Base-by-base conservation (phyloP, 2,888 invertebrate genomes). In the Erynnis tages region DNA sequence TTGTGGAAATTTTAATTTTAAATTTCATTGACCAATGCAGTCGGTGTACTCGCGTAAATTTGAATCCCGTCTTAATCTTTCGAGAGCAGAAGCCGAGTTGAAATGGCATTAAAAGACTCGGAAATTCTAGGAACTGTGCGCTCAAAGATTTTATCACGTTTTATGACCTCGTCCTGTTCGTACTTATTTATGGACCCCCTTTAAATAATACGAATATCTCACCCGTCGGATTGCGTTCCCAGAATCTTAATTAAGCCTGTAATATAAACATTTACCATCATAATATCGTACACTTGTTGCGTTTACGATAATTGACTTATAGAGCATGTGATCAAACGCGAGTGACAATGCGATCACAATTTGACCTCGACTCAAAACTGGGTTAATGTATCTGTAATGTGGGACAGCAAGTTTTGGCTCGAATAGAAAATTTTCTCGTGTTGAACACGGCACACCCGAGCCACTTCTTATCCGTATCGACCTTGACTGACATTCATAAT, bases 371-470 rank as follows among this genome's bases (percentile, higher is more conserved):
- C 73, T 71, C 67, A 52, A 73, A 86, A 83, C 74, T 85, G 70
- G 83, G 84, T 82, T 85, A 86, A 87, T 82, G 81, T 75, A 69
- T 74, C 67, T 69, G 64, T 71, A 67, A 85, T 82, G 78, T 80
- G 68, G 81, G 72, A 69, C 80, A 75, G 69, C 63, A 66, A 73
- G 71, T 71, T 79, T 82, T 75, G 73, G 67, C 63, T 70, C 67
- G 64, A 66, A 71, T 70, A 69, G 69, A 73, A 62, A 63, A 69
- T 68, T 66, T 67, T 63, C 63, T 65, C 69, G 62, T 63, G 71
- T 27, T 19, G 7, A 47, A 37, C 32, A 50, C 35, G 29, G 25
- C 29, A 54, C 21, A 54, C 48, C 62, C 62, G 60, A 48, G 63
- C 3, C 59, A 57, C 60, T 59, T 65, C 62, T 63, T 62, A 54